phyloP scores from a whole-genome alignment of 2,888 invertebrate species.

The Tetramorium bicarinatum region DNA sequence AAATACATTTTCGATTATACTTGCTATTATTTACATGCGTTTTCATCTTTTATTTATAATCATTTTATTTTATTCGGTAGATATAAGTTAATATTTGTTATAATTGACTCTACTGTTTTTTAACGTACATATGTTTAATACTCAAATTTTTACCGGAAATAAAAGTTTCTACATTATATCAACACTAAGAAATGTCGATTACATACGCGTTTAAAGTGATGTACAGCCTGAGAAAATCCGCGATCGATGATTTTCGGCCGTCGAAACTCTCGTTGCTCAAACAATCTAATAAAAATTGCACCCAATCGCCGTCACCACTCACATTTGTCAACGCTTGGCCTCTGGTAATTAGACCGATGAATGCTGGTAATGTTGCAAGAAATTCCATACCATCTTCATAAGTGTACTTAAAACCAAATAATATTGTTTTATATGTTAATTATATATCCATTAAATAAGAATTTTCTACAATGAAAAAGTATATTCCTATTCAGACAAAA shows the following conservation, averaged over 20 bases:
- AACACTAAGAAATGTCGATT: neutral
- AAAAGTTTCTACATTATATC: neutral
- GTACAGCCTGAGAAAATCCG: slow-evolving; percentile 80
- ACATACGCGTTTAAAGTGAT: slow-evolving; percentile 81
- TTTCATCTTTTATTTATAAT: neutral
- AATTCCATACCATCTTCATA: slow-evolving; percentile 83
- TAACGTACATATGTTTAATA: neutral
- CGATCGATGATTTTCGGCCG: slow-evolving; percentile 69
- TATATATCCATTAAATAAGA: neutral
- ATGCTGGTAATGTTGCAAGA: slow-evolving; percentile 80
- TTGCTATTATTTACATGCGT: neutral
- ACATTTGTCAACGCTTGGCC: slow-evolving; percentile 52
- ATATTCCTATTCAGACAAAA: neutral
- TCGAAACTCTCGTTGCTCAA: slow-evolving; percentile 69
- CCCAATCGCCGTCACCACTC: slow-evolving; percentile 78
- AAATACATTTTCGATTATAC: neutral
- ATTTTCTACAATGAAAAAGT: neutral
- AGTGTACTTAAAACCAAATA: slow-evolving; percentile 73
- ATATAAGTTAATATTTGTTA: neutral
- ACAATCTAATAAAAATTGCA: slow-evolving; percentile 77
- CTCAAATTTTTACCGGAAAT: neutral
- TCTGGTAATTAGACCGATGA: slow-evolving; percentile 76
- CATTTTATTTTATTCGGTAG: neutral
- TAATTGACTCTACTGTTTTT: neutral
- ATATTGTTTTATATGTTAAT: neutral